Evolutionary conservation across 2,888 invertebrate genomes (phyloP), one percentile per base, ranked within the genome.

Genomic region (Anarsia innoxiella): DNA sequence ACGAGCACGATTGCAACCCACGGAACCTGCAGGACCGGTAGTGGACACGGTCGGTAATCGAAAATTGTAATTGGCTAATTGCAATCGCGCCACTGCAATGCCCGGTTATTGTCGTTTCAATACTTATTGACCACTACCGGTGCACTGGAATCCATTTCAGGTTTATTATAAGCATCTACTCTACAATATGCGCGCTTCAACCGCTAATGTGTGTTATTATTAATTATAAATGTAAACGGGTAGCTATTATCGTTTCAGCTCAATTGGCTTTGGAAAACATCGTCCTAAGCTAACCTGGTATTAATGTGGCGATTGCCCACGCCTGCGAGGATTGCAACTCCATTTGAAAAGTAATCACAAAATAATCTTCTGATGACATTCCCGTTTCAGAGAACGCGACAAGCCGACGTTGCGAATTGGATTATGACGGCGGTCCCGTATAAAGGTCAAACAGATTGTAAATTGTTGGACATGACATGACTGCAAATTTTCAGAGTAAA

Each of bases 41-140:
- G 51, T 56, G 55, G 66, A 63, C 64, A 70, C 62, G 70, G 65
- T 66, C 57, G 54, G 60, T 72, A 75, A 76, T 75, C 73, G 68
- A 75, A 78, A 75, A 77, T 73, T 71, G 63, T 69, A 63, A 69
- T 73, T 68, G 60, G 60, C 64, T 73, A 72, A 77, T 75, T 74
- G 59, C 47, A 51, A 49, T 51, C 51, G 47, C 52, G 46, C 44
- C 46, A 46, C 15, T 11, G n/a, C 11, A 28, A 4, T 9, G 12
- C 15, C 9, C 35, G 35, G 14, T 33, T 33, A 26, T 26, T 26
- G 33, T 26, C 9, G 33, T 12, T 33, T 11, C 14, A 13, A 31
- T n/a, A 12, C 23, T 31, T 23, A 25, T 25, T 25, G 25, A 25
- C 25, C 12, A 25, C 8, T 25, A 25, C n/a, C 25, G 10, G 10